Conservation (phyloP, 2,113 vertebrate species). For the Notothenia rossii region DNA sequence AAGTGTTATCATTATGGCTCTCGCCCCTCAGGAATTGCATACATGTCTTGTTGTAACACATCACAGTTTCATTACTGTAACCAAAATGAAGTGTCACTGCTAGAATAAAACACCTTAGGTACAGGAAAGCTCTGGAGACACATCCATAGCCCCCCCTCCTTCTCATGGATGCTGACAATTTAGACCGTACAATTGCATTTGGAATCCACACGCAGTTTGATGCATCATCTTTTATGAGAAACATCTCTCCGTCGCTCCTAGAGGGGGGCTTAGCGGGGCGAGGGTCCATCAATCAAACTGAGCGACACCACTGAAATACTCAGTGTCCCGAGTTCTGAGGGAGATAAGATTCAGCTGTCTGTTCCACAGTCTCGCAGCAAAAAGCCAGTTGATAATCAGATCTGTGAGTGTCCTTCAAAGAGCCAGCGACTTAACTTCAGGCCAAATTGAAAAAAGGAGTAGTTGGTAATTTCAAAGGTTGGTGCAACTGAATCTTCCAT, state of each 20-base stretch:
- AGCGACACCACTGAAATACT: conserved; percentile 73
- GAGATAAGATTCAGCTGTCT: conserved; percentile 57
- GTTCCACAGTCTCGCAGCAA: conserved; percentile 53
- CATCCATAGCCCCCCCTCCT: conserved; percentile 39
- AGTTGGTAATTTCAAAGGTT: background rate
- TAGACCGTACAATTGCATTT: conserved; percentile 67
- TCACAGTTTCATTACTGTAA: conserved; percentile 74
- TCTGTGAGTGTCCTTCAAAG: conserved; percentile 47
- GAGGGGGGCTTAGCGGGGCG: conserved; percentile 48
- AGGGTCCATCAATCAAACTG: conserved; percentile 76
- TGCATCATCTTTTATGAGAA: conserved; percentile 74
- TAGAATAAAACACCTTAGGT: conserved; percentile 72
- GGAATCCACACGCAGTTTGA: conserved; percentile 70
- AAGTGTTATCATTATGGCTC: conserved; percentile 31
- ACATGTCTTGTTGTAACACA: conserved; percentile 56
- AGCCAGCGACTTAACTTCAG: conserved; percentile 25
- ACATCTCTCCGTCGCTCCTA: conserved; percentile 56
- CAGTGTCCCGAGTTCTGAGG: conserved; percentile 55
- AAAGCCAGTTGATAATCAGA: conserved; percentile 67
- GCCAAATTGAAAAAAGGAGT: conserved; percentile 9
- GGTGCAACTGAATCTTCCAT: background rate
- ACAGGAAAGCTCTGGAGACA: conserved; percentile 57
- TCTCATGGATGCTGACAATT: conserved; percentile 66
- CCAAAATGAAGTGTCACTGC: conserved; percentile 76
- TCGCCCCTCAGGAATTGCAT: conserved; percentile 42